Evolutionary conservation across 1,140 invertebrate genomes (phyloP).

Genomic region (Euura lappo): DNA sequence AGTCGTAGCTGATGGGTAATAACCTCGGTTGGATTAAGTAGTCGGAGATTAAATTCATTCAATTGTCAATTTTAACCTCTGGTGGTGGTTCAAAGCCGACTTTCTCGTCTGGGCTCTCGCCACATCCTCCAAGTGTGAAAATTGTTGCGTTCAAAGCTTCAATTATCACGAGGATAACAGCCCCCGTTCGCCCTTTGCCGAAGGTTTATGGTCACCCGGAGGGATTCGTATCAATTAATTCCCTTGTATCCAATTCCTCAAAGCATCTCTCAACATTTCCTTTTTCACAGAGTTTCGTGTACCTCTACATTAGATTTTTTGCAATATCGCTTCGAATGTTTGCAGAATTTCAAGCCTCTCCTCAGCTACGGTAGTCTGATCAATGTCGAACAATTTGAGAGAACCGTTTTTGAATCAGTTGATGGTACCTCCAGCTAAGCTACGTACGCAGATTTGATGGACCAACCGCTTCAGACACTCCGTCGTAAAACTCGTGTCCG

Average conservation of each 20-base stretch:
- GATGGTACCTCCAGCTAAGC: no score
- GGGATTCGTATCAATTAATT: not conserved
- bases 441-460: conserved; percentile 30
- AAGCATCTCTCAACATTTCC: not conserved
- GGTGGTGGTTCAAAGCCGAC: not conserved
- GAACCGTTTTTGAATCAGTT: no score
- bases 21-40: not conserved
- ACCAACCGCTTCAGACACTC: conserved; percentile 30
- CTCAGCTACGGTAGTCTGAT: no score
- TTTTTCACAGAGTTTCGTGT: no score
- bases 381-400: no score
- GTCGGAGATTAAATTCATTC: not conserved
- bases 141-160: conserved; percentile 3
- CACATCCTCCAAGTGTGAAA: not conserved
- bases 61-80: conserved; percentile 1
- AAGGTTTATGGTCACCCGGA: not conserved
- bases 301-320: no score
- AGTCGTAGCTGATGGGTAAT: no score
- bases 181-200: not conserved
- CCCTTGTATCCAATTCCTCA: not conserved
- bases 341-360: no score
- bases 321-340: no score
- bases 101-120: no score
- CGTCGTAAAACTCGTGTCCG: conserved; percentile 38
- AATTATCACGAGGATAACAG: not conserved